Evolutionary conservation across 2,797 vertebrate species (phyloP).

Genomic region (Antennarius maculatus): DNA sequence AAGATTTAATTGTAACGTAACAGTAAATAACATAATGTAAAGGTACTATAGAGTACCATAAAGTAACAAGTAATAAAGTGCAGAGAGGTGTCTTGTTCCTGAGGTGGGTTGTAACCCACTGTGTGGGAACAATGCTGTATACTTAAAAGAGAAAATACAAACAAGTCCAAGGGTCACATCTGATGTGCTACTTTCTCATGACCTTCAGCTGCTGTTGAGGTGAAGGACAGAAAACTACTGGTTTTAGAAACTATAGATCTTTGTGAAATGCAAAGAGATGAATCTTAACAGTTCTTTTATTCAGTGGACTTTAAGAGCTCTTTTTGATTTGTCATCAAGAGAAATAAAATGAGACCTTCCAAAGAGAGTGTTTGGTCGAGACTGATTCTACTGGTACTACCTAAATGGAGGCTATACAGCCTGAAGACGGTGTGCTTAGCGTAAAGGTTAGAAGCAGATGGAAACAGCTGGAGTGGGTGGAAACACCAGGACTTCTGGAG

Average conservation of each 20-base stretch:
- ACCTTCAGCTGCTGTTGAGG: slow-evolving; percentile 33
- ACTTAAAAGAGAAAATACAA: slow-evolving; percentile 29
- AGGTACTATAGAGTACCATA: not conserved
- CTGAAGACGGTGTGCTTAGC: too few relatives aligned
- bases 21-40: not conserved
- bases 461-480: too few relatives aligned
- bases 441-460: too few relatives aligned
- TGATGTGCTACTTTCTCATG: slow-evolving; percentile 48
- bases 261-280: too few relatives aligned
- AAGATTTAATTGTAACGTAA: not conserved
- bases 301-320: slow-evolving; percentile 20
- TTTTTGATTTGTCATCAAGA: slow-evolving; percentile 9
- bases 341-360: too few relatives aligned
- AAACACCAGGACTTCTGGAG: too few relatives aligned
- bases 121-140: slow-evolving; percentile 29
- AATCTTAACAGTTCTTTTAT: slow-evolving; percentile 31
- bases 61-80: slow-evolving; percentile 1
- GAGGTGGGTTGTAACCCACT: slow-evolving; percentile 10
- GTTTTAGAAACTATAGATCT: not conserved
- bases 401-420: too few relatives aligned
- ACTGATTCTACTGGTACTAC: too few relatives aligned
- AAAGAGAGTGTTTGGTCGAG: too few relatives aligned
- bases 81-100: not conserved
- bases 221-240: slow-evolving; percentile 15
- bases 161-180: slow-evolving; percentile 32